Evolutionary conservation across 2,888 invertebrate species (phyloP), one percentile per base, ranked within the genome.

Genomic region (Trissolcus brochymenae): DNA sequence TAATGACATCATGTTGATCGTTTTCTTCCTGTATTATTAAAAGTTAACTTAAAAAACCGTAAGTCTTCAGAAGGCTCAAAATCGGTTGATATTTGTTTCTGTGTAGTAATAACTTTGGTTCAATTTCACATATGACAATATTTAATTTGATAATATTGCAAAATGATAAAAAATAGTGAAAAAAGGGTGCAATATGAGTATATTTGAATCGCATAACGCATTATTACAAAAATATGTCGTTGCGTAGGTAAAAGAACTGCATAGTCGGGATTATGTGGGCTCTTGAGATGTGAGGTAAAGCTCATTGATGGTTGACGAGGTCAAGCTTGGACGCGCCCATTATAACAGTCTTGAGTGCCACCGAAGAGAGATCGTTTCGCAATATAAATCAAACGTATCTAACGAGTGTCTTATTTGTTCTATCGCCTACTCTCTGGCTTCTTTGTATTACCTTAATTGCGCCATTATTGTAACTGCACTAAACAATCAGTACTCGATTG

Each of bases 241-340:
- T 73, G 61, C 61, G 66, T 66, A 60, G 60, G 65, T 49, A 50
- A n/a, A n/a, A 51, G 6, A 51, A 51, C 29, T 6, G 68, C 60
- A 54, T 50, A 16, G 14, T 16, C 46, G 4, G 11, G 43, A 14
- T 14, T 13, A 46, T 11, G 16, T n/a, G 6, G 46, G 46, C 46
- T 14, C 80, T 81, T 80, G 81, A 82, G 82, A 83, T 82, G 78
- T 82, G 82, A 83, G 79, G 80, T 78, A 81, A 81, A 76, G 80
- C 79, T 77, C 76, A 73, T 76, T 79, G 25, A 25, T 25, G 55
- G 46, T 62, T 73, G 49, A 64, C 78, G 73, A 76, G 73, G 79
- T 68, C 79, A 76, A 56, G 73, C 74, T 65, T 77, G 82, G 83
- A 82, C 82, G 83, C 82, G 81, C 82, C 82, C 79, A 81, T 80